Evolutionary conservation across 2,113 vertebrate species (phyloP).

Genomic region (Eulemur macaco): DNA sequence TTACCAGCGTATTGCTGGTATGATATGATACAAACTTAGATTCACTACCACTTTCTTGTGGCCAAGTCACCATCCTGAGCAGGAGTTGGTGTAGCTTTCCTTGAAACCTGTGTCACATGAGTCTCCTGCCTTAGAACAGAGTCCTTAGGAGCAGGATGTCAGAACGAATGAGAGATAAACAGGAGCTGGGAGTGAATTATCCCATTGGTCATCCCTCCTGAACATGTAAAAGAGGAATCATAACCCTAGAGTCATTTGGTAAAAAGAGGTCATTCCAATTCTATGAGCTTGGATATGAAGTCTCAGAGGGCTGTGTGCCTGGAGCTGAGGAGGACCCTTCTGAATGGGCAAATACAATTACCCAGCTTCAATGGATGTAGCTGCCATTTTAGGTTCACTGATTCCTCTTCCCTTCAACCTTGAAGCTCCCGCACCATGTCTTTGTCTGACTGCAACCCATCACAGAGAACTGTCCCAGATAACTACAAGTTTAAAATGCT

Average conservation of each 20-base stretch:
- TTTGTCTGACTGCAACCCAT: constrained; percentile 37
- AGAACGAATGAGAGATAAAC: background rate
- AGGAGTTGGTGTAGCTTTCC: background rate
- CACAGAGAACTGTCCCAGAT: constrained; percentile 47
- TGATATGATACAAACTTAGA: background rate
- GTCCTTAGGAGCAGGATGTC: background rate
- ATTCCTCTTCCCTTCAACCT: background rate
- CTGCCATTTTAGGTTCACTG: constrained; percentile 61
- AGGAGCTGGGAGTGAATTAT: background rate
- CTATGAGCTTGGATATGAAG: constrained; percentile 8
- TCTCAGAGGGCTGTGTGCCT: background rate
- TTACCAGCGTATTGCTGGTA: background rate
- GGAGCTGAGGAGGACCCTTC: constrained; percentile 5
- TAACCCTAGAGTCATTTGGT: background rate
- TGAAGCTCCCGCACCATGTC: background rate
- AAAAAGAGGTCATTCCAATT: constrained; percentile 57
- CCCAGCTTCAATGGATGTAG: background rate
- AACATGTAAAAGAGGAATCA: background rate
- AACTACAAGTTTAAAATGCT: constrained; percentile 52
- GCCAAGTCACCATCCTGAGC: background rate
- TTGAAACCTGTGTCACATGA: background rate
- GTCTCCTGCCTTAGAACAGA: background rate
- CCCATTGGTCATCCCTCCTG: background rate
- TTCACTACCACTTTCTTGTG: background rate
- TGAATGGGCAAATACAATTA: constrained; percentile 60